Evolutionary conservation across 1,140 invertebrate genomes (phyloP).

Genomic region (Antheraea pernyi): DNA sequence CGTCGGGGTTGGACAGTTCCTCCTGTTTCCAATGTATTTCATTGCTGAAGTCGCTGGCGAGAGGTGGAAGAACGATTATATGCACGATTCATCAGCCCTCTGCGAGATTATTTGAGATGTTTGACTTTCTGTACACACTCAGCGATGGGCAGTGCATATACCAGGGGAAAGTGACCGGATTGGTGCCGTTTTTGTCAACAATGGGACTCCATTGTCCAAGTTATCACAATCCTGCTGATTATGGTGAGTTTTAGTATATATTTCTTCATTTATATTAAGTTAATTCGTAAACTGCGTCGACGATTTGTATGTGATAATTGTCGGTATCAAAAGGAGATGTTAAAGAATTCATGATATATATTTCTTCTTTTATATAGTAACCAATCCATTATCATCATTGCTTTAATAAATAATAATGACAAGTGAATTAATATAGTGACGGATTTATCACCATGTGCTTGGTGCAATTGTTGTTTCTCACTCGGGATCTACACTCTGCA

Average conservation of each 20-base stretch:
- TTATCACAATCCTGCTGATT: conserved; percentile 98
- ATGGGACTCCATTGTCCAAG: conserved; percentile 93
- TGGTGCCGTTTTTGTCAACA: conserved; percentile 92
- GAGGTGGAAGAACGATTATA: conserved; percentile 93
- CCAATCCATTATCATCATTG: too few relatives aligned
- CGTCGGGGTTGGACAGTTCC: conserved; percentile 96
- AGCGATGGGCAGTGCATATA: conserved; percentile 96
- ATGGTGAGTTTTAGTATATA: conserved; percentile 80
- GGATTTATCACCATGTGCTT: too few relatives aligned
- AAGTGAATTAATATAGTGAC: too few relatives aligned
- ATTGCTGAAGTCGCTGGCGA: conserved; percentile 87
- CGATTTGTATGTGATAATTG: too few relatives aligned
- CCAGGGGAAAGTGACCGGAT: conserved; percentile 87
- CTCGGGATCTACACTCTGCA: too few relatives aligned
- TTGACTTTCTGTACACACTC: conserved; percentile 94
- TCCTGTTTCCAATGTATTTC: conserved; percentile 95
- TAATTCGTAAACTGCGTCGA: too few relatives aligned
- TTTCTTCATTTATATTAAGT: too few relatives aligned
- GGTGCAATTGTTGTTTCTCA: too few relatives aligned
- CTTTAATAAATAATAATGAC: too few relatives aligned
- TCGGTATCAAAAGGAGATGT: too few relatives aligned
- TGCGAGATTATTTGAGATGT: conserved; percentile 96
- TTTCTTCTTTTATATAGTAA: too few relatives aligned
- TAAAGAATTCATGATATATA: too few relatives aligned
- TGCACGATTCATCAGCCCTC: conserved; percentile 99